Evolutionary conservation across 2,113 vertebrate species (phyloP).

Genomic region (Tonatia bakeri): DNA sequence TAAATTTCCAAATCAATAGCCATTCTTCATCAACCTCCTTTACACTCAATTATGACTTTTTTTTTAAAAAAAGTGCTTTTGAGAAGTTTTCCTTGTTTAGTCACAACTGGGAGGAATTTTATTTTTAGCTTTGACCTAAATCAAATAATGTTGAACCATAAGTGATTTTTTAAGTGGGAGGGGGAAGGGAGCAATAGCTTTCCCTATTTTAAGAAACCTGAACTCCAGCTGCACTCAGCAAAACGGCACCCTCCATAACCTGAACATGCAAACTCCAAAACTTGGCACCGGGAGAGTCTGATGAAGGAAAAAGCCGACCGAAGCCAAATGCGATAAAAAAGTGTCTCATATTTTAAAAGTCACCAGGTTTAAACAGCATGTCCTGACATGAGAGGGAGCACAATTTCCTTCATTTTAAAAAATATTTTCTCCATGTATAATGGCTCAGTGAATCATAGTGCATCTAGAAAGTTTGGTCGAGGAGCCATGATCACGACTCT

Average conservation of each 20-base stretch:
- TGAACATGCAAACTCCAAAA: conserved; percentile 57
- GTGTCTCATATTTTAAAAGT: conserved; percentile 30
- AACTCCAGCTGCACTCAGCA: conserved; percentile 58
- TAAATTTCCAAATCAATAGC: conserved; percentile 18
- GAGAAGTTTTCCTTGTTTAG: conserved; percentile 69
- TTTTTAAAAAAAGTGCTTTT: background rate
- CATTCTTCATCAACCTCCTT: conserved; percentile 21
- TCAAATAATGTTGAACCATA: conserved; percentile 59
- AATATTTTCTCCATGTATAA: background rate
- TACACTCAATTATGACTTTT: background rate
- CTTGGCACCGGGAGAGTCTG: conserved; percentile 49
- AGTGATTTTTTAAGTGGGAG: background rate
- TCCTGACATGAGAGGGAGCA: conserved; percentile 1
- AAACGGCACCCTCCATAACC: conserved; percentile 55
- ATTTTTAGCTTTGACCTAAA: conserved; percentile 72
- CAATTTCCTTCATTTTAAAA: background rate
- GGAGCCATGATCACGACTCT: background rate
- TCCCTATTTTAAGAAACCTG: conserved; percentile 71
- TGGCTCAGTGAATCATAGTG: background rate
- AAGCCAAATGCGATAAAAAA: conserved; percentile 50
- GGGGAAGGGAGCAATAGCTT: conserved; percentile 43
- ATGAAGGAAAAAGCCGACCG: conserved; percentile 32
- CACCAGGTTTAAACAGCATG: conserved; percentile 19
- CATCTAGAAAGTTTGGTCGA: background rate
- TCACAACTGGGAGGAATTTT: conserved; percentile 50